A percentile compares a stretch with the other conserved stretches of the same genome.
Evolutionary conservation across 1,140 invertebrate species (phyloP).

Genomic region (Bombus impatiens): DNA sequence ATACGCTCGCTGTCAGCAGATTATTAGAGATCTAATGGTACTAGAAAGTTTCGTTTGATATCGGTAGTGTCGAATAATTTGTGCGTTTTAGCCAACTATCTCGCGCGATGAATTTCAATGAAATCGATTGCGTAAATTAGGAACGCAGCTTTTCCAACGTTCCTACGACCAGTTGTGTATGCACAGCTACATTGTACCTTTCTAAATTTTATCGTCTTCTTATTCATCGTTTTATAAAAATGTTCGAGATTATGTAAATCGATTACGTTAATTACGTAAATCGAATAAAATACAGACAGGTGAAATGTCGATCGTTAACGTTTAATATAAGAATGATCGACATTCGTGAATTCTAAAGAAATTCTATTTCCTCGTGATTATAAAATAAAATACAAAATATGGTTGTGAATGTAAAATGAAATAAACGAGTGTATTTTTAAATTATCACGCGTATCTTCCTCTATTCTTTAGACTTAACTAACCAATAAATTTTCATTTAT

Average conservation of each 20-base stretch:
- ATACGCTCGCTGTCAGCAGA: constrained; percentile 2
- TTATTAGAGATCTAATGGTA: neutral
- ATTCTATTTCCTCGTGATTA: no score
- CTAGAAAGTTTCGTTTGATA: neutral
- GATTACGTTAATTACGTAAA: no score
- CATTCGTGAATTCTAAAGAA: no score
- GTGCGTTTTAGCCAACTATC: neutral
- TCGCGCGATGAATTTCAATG: neutral
- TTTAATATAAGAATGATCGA: no score
- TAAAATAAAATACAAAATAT: no score
- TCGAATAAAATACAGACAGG: no score
- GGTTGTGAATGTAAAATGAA: no score
- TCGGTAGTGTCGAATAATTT: neutral
- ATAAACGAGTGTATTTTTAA: no score
- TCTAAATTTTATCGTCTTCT: neutral
- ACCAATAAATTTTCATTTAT: neutral
- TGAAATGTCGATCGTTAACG: no score
- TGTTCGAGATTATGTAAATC: neutral
- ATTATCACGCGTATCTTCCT: neutral
- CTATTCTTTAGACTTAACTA: neutral
- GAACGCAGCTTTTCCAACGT: neutral
- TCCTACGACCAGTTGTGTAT: neutral
- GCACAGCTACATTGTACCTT: neutral
- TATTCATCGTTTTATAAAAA: neutral
- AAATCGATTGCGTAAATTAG: neutral